Evolutionary conservation across 2,888 invertebrate species (phyloP).

Genomic region (Zaprionus lineosus): DNA sequence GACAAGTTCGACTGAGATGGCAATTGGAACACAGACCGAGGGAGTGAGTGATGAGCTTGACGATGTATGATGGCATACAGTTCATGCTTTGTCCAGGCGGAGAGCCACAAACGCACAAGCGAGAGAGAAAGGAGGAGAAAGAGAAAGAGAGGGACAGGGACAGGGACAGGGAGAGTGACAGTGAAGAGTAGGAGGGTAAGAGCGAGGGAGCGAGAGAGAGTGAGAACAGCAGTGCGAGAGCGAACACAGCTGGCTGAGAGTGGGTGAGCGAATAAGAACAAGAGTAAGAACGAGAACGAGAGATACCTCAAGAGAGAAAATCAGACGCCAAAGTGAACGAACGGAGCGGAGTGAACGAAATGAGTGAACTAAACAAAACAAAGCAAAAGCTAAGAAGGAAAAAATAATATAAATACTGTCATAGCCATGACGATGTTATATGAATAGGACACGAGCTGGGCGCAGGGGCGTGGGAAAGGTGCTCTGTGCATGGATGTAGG

Average conservation of each 20-base stretch:
- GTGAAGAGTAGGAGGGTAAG: too few species aligned
- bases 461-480: too few species aligned
- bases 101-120: neutral
- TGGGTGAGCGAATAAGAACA: neutral
- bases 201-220: neutral
- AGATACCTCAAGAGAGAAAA: neutral
- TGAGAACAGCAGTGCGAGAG: too few species aligned
- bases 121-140: neutral
- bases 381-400: constrained; percentile 38
- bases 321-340: constrained; percentile 9
- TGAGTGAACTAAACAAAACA: constrained; percentile 48
- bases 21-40: too few species aligned
- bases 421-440: too few species aligned
- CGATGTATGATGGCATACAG: neutral
- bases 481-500: too few species aligned
- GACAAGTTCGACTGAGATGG: neutral
- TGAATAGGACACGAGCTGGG: too few species aligned
- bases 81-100: neutral
- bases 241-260: too few species aligned
- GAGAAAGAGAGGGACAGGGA: neutral
- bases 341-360: neutral
- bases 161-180: neutral
- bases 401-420: constrained; percentile 3
- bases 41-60: neutral
- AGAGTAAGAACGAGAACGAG: neutral